These are phyloP conservation scores for Lymantria monacha DNA, from an alignment of 2,888 invertebrate species.

Conservation along the genomic window DNA sequence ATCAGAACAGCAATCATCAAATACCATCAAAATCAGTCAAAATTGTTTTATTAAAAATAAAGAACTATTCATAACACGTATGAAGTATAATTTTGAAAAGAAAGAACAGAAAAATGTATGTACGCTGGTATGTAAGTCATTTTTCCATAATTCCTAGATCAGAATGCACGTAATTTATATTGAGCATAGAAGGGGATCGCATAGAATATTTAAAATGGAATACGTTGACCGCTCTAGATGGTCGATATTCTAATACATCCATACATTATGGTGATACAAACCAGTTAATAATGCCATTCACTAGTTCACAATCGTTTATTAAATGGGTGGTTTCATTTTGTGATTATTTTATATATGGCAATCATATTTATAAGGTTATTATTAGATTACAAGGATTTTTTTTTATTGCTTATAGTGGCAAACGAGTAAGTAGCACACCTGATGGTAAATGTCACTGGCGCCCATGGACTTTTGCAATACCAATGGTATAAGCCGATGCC, in stretches of 20 bases:
- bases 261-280: not conserved
- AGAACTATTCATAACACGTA: no score
- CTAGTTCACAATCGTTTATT: not conserved
- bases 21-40: no score
- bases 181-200: not conserved
- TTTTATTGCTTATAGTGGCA: no score
- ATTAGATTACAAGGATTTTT: not conserved
- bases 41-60: no score
- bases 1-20: no score
- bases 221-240: constrained; percentile 2
- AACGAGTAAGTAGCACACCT: no score
- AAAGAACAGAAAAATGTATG: no score
- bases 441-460: no score
- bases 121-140: not conserved
- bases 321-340: not conserved
- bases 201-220: constrained; percentile 4
- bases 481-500: no score
- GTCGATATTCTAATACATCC: constrained; percentile 3
- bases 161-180: constrained; percentile 3
- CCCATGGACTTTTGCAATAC: no score
- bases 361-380: not conserved
- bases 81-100: no score
- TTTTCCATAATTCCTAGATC: constrained; percentile 2
- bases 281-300: constrained; percentile 2
- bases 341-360: not conserved